These are phyloP conservation scores for Ormia ochracea DNA, from an alignment of 2,888 invertebrate genomes.

Conservation along the genomic window DNA sequence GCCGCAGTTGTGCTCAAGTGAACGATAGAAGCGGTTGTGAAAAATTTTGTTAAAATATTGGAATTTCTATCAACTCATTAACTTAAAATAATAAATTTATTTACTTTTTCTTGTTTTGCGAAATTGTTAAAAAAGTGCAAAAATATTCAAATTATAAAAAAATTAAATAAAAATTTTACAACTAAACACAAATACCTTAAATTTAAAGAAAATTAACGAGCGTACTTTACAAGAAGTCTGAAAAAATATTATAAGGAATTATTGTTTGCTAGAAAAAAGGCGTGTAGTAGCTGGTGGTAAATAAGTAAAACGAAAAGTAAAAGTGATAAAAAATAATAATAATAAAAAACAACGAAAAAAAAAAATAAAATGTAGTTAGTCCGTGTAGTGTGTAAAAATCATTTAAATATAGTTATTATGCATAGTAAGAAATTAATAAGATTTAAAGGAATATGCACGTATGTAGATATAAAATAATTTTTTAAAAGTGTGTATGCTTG, in stretches of 20 bases:
- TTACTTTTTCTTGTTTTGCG: too few relatives aligned
- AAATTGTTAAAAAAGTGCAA: constrained; percentile 18
- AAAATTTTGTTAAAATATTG: constrained; percentile 18
- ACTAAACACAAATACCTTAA: constrained; percentile 27
- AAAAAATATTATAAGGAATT: constrained; percentile 6
- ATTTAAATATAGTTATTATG: background rate
- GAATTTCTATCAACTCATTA: constrained; percentile 2
- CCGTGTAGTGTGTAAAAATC: background rate
- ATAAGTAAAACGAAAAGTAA: constrained; percentile 54
- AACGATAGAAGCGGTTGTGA: constrained; percentile 53
- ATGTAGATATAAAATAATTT: background rate
- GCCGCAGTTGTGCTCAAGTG: constrained; percentile 47
- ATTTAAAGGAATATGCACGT: background rate
- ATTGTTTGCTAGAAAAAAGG: constrained; percentile 42
- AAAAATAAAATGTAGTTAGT: constrained; percentile 12
- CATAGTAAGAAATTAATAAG: background rate
- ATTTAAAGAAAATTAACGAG: constrained; percentile 21
- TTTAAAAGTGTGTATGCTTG: background rate
- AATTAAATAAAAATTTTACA: constrained; percentile 20
- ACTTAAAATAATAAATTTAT: background rate
- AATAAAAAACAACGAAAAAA: constrained; percentile 10
- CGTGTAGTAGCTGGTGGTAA: constrained; percentile 37
- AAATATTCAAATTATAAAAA: constrained; percentile 14
- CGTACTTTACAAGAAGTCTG: constrained; percentile 32
- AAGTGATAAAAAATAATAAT: constrained; percentile 48